Percentiles rank a stretch among this genome's conserved stretches.
phyloP scores from a whole-genome alignment of 2,797 vertebrate genomes.

The Channallabes apus region DNA sequence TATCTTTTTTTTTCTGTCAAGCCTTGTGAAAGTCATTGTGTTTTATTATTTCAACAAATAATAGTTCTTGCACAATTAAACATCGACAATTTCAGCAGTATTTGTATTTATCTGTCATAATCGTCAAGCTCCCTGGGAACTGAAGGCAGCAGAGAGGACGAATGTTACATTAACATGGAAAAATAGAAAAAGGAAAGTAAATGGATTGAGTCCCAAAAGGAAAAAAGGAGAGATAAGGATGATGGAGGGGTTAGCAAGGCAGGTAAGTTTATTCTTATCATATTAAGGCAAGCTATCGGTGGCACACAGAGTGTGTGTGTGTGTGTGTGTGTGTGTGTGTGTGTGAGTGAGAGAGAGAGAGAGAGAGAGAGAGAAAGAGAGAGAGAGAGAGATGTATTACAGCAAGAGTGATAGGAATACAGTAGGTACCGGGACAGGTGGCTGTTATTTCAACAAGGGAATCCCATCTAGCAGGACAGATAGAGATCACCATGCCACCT shows the following conservation, averaged over 20 bases:
- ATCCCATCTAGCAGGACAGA: conserved; percentile 64
- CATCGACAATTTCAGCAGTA: conserved; percentile 8
- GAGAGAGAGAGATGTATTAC: conserved; percentile 45
- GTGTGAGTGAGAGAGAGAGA: conserved; percentile 25
- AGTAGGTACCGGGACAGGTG: conserved; percentile 58
- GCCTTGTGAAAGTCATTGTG: not conserved
- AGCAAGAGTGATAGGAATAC: conserved; percentile 47
- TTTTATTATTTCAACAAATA: conserved; percentile 9
- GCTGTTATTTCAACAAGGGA: conserved; percentile 64
- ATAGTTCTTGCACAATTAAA: conserved; percentile 21
- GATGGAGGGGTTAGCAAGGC: conserved; percentile 47
- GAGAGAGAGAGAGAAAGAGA: conserved; percentile 41
- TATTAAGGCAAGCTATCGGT: conserved; percentile 61
- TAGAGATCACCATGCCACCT: conserved; percentile 64
- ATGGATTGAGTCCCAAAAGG: conserved; percentile 36
- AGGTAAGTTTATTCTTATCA: conserved; percentile 63
- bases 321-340: conserved; percentile 25
- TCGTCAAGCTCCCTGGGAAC: not conserved
- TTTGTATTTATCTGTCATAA: not conserved
- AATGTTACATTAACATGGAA: conserved; percentile 16
- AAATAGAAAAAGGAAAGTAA: conserved; percentile 20
- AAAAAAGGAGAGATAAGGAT: conserved; percentile 46
- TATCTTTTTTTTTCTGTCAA: not conserved
- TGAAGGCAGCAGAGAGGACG: not conserved
- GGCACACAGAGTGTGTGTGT: conserved; percentile 55